Conservation (phyloP, 2,797 vertebrate genomes). For the Synanceia verrucosa region DNA sequence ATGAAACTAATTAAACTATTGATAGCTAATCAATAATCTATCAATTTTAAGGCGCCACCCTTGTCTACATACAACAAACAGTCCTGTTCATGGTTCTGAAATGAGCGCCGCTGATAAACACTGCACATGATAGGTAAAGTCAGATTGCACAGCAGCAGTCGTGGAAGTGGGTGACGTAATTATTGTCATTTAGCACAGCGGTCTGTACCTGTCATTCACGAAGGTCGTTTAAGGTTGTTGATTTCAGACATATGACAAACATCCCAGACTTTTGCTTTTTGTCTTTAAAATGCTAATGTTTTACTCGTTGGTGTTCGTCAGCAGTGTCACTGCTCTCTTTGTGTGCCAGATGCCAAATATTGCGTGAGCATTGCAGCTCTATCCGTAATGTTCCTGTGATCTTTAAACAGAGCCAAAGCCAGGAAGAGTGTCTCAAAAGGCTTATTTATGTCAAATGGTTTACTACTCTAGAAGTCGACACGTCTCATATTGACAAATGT, state of each 20-base stretch:
- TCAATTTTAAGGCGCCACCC: too few relatives aligned
- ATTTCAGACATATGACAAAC: not conserved
- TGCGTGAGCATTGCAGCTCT: not conserved
- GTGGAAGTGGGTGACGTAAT: too few relatives aligned
- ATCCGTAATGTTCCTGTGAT: not conserved
- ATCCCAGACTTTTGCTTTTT: not conserved
- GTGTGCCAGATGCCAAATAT: constrained; percentile 12
- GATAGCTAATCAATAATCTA: too few relatives aligned
- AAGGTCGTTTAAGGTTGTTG: too few relatives aligned
- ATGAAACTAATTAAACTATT: too few relatives aligned
- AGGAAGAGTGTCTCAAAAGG: not conserved
- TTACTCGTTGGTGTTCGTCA: not conserved
- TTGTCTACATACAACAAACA: too few relatives aligned
- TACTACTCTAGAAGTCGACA: not conserved
- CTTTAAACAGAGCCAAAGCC: not conserved
- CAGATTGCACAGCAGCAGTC: too few relatives aligned
- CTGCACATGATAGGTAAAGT: too few relatives aligned
- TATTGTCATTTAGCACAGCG: too few relatives aligned
- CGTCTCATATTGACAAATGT: constrained; percentile 10
- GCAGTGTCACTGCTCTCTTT: not conserved
- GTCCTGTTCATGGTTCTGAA: too few relatives aligned
- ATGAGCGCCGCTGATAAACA: too few relatives aligned
- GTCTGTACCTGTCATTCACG: too few relatives aligned
- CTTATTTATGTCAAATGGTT: not conserved
- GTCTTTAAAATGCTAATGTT: not conserved